Evolutionary conservation across 1,140 invertebrate species (phyloP), one percentile per base, ranked within the genome.

Genomic region (Asbolus verrucosus): DNA sequence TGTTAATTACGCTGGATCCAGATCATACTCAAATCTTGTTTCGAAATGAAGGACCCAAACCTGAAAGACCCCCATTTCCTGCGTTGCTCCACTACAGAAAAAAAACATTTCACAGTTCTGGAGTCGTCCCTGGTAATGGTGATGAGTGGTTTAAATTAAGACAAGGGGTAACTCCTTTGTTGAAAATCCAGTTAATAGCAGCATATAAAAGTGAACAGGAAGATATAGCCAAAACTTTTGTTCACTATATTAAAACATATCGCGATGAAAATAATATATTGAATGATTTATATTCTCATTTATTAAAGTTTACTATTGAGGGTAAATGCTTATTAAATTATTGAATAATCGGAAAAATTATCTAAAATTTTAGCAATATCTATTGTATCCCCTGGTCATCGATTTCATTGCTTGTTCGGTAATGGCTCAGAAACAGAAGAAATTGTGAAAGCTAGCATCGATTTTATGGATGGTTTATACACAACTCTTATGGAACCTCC

Each of bases 391-490:
- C 81, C 81, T n/a, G 81, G 81, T 30, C 16, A 76, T 13, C 69
- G 72, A 39, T 76, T 79, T 67, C 43, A 71, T 14, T 80, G 78
- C 69, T 36, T 80, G 31, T 43, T 66, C 15, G 59, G 69, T 31
- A 24, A 74, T 54, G 43, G 68, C 16, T 9, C 11, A 61, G 63
- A 75, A 13, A 69, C 71, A 6, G 31, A 74, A 62, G 33, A 72
- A 41, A 78, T 81, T 14, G 70, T 78, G 6, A 65, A 73, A 59
- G 80, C 80, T 8, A 82, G 77, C 65, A 76, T 75, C 11, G 74
- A 80, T 69, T 82, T 83, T 41, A 81, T 83, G 81, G 80, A 83
- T 13, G 81, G 81, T 11, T 59, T 83, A 11, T 81, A 82, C 46
- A 36, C 63, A 13, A 82, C 79, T 19, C 63, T 82, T 4, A 78